Evolutionary conservation across 1,140 invertebrate genomes (phyloP).

Genomic region (Euschistus heros): DNA sequence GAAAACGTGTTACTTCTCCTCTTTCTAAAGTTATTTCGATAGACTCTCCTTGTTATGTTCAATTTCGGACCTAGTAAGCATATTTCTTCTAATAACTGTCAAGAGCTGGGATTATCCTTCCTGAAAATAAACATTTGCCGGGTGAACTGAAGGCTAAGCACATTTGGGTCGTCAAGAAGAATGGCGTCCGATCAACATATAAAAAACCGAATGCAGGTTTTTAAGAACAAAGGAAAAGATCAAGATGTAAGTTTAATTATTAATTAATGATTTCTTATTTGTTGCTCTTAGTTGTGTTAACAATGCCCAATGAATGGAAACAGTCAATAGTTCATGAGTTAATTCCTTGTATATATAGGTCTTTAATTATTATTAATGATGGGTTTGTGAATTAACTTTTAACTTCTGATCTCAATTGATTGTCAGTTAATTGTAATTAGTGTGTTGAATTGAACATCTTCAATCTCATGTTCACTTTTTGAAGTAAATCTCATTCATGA

Average conservation of each 20-base stretch:
- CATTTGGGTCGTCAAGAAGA: slow-evolving; percentile 37
- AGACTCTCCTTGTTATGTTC: slow-evolving; percentile 2
- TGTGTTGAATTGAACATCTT: too few species aligned
- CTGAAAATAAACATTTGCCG: background rate
- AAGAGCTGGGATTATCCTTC: background rate
- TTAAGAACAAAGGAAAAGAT: slow-evolving; percentile 96
- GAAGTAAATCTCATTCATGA: background rate
- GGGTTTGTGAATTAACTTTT: too few species aligned
- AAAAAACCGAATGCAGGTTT: slow-evolving; percentile 78
- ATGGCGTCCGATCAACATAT: slow-evolving; percentile 64
- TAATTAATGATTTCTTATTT: too few species aligned
- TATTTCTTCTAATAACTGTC: background rate
- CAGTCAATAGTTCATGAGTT: too few species aligned
- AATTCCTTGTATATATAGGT: too few species aligned
- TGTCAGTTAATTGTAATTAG: too few species aligned
- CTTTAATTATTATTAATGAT: too few species aligned
- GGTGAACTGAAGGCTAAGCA: background rate
- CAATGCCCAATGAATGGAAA: too few species aligned
- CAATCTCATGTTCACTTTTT: too few species aligned
- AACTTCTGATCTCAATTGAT: too few species aligned
- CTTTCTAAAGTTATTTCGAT: background rate
- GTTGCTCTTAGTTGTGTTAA: too few species aligned
- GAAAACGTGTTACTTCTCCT: slow-evolving; percentile 11
- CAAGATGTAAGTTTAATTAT: slow-evolving; percentile 69
- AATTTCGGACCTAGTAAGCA: background rate